Evolutionary conservation across 2,888 invertebrate species (phyloP).

Genomic region (Tanypteryx hageni): DNA sequence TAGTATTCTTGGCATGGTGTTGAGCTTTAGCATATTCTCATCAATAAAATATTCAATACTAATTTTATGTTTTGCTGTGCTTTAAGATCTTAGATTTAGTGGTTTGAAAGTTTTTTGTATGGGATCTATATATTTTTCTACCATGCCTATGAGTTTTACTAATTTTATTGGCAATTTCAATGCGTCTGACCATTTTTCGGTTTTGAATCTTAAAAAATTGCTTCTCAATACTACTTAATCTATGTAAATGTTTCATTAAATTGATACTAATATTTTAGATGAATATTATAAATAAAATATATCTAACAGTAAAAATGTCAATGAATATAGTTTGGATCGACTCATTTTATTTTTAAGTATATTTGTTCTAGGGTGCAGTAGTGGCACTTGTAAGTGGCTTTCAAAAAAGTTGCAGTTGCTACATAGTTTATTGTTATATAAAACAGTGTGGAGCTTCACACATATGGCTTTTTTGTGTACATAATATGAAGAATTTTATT

Average conservation of each 20-base stretch:
- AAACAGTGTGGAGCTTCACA: not conserved
- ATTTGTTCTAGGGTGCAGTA: not conserved
- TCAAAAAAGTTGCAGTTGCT: no score
- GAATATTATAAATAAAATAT: not conserved
- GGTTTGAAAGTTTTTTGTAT: slow-evolving; percentile 2
- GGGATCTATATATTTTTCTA: slow-evolving; percentile 22
- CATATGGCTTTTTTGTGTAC: not conserved
- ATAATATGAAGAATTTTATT: no score
- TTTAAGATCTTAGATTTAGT: slow-evolving; percentile 31
- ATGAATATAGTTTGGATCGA: not conserved
- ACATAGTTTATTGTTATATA: not conserved
- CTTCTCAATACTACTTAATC: not conserved
- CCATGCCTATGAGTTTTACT: slow-evolving; percentile 42
- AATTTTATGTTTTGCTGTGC: slow-evolving; percentile 49
- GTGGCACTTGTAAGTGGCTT: no score
- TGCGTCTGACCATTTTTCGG: slow-evolving; percentile 24
- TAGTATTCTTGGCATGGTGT: slow-evolving; percentile 42
- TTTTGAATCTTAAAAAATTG: not conserved
- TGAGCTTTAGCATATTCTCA: slow-evolving; percentile 11
- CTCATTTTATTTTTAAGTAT: not conserved
- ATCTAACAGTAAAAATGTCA: not conserved
- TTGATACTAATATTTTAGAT: no score
- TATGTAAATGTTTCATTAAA: not conserved
- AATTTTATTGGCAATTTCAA: slow-evolving; percentile 1
- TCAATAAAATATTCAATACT: not conserved